phyloP scores from a whole-genome alignment of 2,888 invertebrate genomes.

The Portevinia maculata region DNA sequence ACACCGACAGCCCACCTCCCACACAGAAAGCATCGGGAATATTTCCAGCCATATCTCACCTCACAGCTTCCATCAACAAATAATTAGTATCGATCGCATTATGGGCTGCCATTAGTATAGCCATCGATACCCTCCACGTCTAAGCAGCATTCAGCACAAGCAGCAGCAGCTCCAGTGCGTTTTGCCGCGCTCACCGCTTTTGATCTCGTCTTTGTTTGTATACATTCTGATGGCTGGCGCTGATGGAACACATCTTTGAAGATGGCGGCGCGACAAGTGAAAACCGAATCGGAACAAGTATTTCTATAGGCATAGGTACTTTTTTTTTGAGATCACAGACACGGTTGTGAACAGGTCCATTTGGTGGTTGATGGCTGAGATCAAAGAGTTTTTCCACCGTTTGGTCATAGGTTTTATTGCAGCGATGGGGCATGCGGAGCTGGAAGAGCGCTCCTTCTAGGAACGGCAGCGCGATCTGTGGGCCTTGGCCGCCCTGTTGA shows the following conservation, averaged over 20 bases:
- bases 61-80: conserved; percentile 65
- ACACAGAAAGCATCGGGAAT: conserved; percentile 47
- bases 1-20: conserved; percentile 20
- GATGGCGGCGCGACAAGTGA: conserved; percentile 70
- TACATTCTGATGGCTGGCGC: conserved; percentile 83
- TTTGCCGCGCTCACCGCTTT: conserved; percentile 76
- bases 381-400: conserved; percentile 68
- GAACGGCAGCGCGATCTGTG: conserved; percentile 34
- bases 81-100: conserved; percentile 68
- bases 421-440: conserved; percentile 3
- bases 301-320: conserved; percentile 11
- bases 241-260: conserved; percentile 79
- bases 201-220: conserved; percentile 83
- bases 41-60: conserved; percentile 54
- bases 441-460: conserved; percentile 24
- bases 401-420: conserved; percentile 71
- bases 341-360: conserved; percentile 69
- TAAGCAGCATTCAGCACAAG: no score
- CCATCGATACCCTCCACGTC: conserved; percentile 61
- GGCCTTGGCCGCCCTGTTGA: conserved; percentile 53
- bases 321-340: conserved; percentile 59
- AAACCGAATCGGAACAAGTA: conserved; percentile 55
- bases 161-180: conserved; percentile 68
- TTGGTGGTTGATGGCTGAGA: conserved; percentile 63
- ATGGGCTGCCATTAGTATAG: conserved; percentile 63